Percentiles rank a stretch among this genome's conserved stretches.
Conservation (phyloP, 2,888 invertebrate species). For the Hypomecis punctinalis region DNA sequence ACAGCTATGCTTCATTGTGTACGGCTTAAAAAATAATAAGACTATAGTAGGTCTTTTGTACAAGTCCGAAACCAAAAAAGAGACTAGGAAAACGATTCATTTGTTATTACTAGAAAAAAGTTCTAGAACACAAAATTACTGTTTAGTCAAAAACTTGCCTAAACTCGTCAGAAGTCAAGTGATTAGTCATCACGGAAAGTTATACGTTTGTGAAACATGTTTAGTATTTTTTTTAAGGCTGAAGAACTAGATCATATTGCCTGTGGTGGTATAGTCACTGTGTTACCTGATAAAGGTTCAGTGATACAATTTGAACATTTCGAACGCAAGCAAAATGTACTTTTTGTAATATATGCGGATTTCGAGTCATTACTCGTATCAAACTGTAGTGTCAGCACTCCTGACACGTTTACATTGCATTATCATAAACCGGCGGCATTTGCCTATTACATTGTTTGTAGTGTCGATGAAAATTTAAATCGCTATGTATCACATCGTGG, state of each 20-base stretch:
- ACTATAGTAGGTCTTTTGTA: neutral
- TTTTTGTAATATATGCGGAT: no score
- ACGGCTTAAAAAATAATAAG: slow-evolving; percentile 3
- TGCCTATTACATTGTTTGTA: slow-evolving; percentile 3
- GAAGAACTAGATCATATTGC: slow-evolving; percentile 2
- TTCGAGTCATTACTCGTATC: no score
- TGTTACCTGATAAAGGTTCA: no score
- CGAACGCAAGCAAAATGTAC: no score
- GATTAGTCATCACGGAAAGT: slow-evolving; percentile 10
- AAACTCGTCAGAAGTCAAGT: no score
- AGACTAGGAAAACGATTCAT: neutral
- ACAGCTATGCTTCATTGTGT: neutral
- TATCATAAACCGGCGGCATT: slow-evolving; percentile 8
- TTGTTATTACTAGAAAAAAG: neutral
- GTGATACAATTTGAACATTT: no score
- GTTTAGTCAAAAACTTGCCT: no score
- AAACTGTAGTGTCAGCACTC: no score
- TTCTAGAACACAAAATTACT: no score
- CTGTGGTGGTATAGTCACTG: slow-evolving; percentile 5
- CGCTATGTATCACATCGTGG: slow-evolving; percentile 1
- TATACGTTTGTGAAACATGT: slow-evolving; percentile 12
- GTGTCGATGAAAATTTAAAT: neutral
- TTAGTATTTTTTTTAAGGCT: slow-evolving; percentile 10
- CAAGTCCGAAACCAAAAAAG: neutral
- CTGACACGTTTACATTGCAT: neutral